Evolutionary conservation across 1,140 invertebrate genomes (phyloP).

Genomic region (Vanessa tameamea): DNA sequence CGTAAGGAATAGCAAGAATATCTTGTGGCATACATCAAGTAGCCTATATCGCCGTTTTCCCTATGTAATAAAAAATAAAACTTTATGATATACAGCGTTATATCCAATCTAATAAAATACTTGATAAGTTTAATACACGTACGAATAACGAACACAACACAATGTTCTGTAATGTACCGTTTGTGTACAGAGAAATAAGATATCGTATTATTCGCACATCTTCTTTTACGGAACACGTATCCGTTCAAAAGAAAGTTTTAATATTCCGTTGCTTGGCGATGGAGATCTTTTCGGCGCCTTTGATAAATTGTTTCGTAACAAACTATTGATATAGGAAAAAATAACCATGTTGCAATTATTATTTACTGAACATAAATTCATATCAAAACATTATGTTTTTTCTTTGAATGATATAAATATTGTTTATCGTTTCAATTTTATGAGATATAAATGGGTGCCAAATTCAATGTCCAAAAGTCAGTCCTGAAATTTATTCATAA

Average conservation of each 20-base stretch:
- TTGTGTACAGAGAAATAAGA: slow-evolving; percentile 13
- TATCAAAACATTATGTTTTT: background rate
- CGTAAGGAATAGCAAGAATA: no score
- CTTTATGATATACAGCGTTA: background rate
- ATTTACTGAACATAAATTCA: background rate
- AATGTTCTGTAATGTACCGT: slow-evolving; percentile 7
- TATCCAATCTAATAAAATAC: slow-evolving; percentile 15
- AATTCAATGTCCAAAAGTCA: no score
- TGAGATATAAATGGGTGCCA: no score
- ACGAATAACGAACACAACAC: slow-evolving; percentile 10
- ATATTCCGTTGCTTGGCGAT: slow-evolving; percentile 23
- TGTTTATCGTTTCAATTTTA: background rate
- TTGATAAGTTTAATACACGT: slow-evolving; percentile 9
- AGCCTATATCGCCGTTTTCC: background rate
- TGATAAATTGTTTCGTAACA: slow-evolving; percentile 11
- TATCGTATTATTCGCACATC: slow-evolving; percentile 14
- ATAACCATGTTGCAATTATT: no score
- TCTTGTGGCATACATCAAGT: no score
- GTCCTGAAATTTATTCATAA: no score
- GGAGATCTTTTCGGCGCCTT: slow-evolving; percentile 11
- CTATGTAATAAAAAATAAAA: background rate
- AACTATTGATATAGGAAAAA: slow-evolving; percentile 13
- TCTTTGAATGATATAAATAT: background rate
- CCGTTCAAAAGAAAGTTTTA: slow-evolving; percentile 21
- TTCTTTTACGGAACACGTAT: slow-evolving; percentile 8